Evolutionary conservation across 2,797 vertebrate genomes (phyloP).

Genomic region (Coccyzus lansbergi): DNA sequence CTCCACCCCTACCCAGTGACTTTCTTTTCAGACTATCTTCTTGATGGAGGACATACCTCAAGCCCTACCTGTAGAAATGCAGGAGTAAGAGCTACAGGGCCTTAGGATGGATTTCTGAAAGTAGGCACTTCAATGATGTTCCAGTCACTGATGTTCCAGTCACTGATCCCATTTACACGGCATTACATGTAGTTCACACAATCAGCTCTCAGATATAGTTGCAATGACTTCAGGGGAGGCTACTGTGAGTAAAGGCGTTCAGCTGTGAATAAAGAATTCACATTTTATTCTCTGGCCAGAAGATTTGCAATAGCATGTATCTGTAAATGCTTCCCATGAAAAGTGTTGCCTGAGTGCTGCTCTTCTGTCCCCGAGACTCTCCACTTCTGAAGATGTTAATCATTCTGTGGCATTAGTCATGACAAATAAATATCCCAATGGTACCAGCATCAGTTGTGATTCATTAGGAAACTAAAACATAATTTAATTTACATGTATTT

Average conservation of each 20-base stretch:
- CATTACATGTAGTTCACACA: neutral
- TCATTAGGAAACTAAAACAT: neutral
- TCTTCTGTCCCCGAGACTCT: neutral
- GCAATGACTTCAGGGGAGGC: neutral
- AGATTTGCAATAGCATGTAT: neutral
- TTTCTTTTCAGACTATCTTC: neutral
- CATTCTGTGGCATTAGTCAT: neutral
- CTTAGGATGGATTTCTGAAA: neutral
- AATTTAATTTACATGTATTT: neutral
- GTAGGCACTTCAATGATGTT: fast-evolving
- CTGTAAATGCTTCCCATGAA: neutral
- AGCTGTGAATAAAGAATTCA: neutral
- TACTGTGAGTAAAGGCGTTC: neutral
- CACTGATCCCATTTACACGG: neutral
- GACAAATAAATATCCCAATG: neutral
- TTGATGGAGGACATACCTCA: neutral
- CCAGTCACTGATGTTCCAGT: fast-evolving
- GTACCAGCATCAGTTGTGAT: neutral
- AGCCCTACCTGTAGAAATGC: neutral
- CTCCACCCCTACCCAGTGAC: no score
- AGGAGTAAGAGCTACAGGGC: neutral
- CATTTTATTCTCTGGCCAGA: neutral
- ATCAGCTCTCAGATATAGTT: neutral
- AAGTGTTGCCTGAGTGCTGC: fast-evolving
- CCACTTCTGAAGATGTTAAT: neutral